A percentile compares a stretch with the other conserved stretches of the same genome.
Conservation (phyloP, 2,797 vertebrate species). For the Acanthurus lineatus region DNA sequence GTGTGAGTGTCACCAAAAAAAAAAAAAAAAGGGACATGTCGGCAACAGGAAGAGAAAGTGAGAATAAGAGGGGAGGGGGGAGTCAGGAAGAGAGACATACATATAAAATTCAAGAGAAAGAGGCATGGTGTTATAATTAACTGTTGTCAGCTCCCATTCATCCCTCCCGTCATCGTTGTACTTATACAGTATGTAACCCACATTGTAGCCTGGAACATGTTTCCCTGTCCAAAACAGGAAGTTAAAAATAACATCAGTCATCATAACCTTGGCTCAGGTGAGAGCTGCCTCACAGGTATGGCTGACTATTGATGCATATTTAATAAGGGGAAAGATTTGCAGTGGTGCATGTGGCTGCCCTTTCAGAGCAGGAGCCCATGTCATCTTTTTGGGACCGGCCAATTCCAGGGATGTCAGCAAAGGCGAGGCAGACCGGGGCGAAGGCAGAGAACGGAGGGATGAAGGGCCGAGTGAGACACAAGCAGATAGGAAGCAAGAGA, state of each 20-base stretch:
- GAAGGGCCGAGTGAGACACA: background rate
- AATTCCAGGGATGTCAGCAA: slow-evolving; percentile 65
- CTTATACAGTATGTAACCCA: slow-evolving; percentile 8
- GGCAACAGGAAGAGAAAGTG: slow-evolving; percentile 42
- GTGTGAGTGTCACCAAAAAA: slow-evolving; percentile 36
- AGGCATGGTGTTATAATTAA: slow-evolving; percentile 33
- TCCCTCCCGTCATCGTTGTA: slow-evolving; percentile 26
- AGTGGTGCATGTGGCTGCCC: slow-evolving; percentile 76
- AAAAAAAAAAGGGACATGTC: slow-evolving; percentile 49
- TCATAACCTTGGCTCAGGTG: slow-evolving; percentile 71
- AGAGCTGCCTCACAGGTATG: slow-evolving; percentile 68
- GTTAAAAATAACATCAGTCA: slow-evolving; percentile 71
- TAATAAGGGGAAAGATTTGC: slow-evolving; percentile 82
- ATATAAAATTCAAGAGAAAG: background rate
- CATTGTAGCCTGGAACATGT: slow-evolving; percentile 28
- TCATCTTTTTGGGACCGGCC: slow-evolving; percentile 67
- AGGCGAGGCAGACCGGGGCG: slow-evolving; percentile 20
- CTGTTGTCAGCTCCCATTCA: slow-evolving; percentile 22
- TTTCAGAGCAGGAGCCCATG: slow-evolving; percentile 70
- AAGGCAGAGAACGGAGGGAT: slow-evolving; percentile 5
- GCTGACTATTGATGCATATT: slow-evolving; percentile 82
- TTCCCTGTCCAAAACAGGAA: slow-evolving; percentile 51
- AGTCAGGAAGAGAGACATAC: background rate
- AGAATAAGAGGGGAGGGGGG: background rate
- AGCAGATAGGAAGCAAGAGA: background rate